These are phyloP conservation scores for Notothenia rossii DNA, from an alignment of 2,113 vertebrate genomes.

Conservation along the genomic window DNA sequence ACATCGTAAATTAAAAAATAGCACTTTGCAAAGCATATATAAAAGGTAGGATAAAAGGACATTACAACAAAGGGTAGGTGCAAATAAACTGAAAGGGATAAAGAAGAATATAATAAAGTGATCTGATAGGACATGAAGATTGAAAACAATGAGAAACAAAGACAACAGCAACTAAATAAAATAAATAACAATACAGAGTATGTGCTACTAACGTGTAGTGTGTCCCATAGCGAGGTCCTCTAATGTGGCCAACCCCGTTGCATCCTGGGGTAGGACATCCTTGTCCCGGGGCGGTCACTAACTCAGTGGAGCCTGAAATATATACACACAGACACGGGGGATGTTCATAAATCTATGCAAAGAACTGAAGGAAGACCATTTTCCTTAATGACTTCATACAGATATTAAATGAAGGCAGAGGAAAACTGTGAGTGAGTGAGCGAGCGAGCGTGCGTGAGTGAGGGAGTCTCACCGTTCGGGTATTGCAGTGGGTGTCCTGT, in stretches of 20 bases:
- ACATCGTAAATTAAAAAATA: too few species aligned
- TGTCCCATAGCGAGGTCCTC: conserved; percentile 90
- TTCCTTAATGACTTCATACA: conserved; percentile 36
- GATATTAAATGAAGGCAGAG: conserved; percentile 28
- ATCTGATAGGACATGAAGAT: background rate
- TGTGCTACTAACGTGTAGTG: conserved; percentile 88
- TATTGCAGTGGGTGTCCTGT: conserved; percentile 90
- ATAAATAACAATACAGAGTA: background rate
- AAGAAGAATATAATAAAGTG: background rate
- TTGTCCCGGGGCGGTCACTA: conserved; percentile 82
- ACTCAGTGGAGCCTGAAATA: conserved; percentile 77
- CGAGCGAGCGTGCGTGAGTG: conserved; percentile 5
- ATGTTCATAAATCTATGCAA: conserved; percentile 27
- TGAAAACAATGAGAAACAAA: background rate
- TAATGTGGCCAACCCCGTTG: conserved; percentile 89
- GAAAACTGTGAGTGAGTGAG: conserved; percentile 6
- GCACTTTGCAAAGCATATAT: too few species aligned
- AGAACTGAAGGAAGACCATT: conserved; percentile 8
- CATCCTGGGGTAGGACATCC: conserved; percentile 91
- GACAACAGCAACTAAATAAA: background rate
- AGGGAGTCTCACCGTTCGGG: conserved; percentile 83
- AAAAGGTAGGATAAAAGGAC: too few species aligned
- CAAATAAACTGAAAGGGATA: too few species aligned
- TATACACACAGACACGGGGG: conserved; percentile 6
- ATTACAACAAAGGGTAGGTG: too few species aligned